Evolutionary conservation across 2,888 invertebrate species (phyloP).

Genomic region (Steinernema carpocapsae): DNA sequence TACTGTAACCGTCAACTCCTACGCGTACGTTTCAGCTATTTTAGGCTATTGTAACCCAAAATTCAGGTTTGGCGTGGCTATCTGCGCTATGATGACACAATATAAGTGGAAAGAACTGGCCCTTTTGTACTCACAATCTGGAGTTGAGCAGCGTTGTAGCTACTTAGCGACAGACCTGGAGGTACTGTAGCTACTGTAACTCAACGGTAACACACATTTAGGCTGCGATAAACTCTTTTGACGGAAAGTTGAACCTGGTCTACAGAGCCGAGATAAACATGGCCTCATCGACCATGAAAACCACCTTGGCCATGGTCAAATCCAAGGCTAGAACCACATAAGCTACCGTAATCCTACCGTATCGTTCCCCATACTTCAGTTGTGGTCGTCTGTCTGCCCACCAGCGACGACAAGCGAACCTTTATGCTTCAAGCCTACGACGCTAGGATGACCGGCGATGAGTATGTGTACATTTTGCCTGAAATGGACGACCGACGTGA

Average conservation of each 20-base stretch:
- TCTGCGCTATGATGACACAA: conserved; percentile 49
- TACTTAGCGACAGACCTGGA: conserved; percentile 50
- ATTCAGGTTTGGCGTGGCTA: conserved; percentile 50
- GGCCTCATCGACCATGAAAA: neutral
- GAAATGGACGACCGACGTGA: conserved; percentile 19
- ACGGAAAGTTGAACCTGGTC: neutral
- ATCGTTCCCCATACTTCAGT: no score
- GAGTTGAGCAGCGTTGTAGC: conserved; percentile 49
- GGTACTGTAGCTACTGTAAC: neutral
- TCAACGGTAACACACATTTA: neutral
- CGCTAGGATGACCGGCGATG: neutral
- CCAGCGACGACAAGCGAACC: neutral
- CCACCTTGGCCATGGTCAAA: neutral
- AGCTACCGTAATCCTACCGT: no score
- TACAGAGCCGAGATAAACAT: neutral
- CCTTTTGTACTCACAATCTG: conserved; percentile 51
- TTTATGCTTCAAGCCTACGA: conserved; percentile 2
- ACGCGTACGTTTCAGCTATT: neutral
- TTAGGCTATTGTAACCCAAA: neutral
- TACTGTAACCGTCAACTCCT: conserved; percentile 41
- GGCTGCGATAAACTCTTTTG: conserved; percentile 14
- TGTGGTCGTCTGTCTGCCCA: neutral
- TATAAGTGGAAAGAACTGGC: conserved; percentile 55
- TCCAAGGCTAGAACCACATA: neutral
- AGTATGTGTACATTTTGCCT: conserved; percentile 16